phyloP scores from a whole-genome alignment of 1,140 invertebrate genomes.

The Grapholita molesta region DNA sequence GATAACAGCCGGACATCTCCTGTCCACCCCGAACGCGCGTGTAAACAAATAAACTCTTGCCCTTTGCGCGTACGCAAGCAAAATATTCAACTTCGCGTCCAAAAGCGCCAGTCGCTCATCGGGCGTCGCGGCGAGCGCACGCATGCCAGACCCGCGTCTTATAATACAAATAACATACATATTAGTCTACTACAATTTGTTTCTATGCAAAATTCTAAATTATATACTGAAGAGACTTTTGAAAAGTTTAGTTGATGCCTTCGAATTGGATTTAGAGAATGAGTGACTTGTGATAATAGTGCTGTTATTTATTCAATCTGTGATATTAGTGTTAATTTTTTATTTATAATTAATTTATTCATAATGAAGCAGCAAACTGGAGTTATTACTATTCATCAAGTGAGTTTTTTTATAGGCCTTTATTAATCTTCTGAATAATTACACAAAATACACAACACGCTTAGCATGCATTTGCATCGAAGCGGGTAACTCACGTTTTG shows the following conservation, averaged over 20 bases:
- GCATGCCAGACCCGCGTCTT: conserved; percentile 39
- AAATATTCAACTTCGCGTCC: conserved; percentile 10
- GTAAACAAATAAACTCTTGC: not conserved
- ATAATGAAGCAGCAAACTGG: conserved; percentile 48
- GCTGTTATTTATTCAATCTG: conserved; percentile 61
- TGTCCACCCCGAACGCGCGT: not conserved
- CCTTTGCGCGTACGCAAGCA: conserved; percentile 46
- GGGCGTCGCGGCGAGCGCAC: conserved; percentile 38
- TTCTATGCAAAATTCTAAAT: conserved; percentile 57
- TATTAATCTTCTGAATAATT: too few species aligned
- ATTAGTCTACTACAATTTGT: conserved; percentile 61
- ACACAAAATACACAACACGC: too few species aligned
- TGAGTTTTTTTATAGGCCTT: conserved; percentile 30
- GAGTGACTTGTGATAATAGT: conserved; percentile 33
- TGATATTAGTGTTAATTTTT: conserved; percentile 48
- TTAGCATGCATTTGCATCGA: too few species aligned
- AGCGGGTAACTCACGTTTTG: too few species aligned
- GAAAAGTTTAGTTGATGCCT: conserved; percentile 33
- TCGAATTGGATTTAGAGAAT: conserved; percentile 48
- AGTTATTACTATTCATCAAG: conserved; percentile 60
- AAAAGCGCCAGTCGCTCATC: conserved; percentile 40
- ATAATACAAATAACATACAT: conserved; percentile 51
- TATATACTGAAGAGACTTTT: conserved; percentile 37
- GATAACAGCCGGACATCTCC: not conserved
- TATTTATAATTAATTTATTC: conserved; percentile 24